Conservation (phyloP, 2,888 invertebrate species). For the Lucinisca nassula region DNA sequence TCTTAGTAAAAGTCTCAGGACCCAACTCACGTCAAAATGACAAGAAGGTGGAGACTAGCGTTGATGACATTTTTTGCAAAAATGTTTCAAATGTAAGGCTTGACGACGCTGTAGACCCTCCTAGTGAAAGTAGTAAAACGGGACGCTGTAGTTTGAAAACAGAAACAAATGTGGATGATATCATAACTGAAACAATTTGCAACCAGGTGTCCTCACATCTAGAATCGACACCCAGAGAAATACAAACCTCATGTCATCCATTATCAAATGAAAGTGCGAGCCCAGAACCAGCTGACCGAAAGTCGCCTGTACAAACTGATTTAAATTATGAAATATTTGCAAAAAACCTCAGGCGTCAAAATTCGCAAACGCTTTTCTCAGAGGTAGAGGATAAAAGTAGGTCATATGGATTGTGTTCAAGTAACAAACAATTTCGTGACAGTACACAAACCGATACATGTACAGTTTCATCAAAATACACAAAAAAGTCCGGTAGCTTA, state of each 20-base stretch:
- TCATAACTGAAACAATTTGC: neutral
- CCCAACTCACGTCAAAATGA: neutral
- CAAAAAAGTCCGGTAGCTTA: neutral
- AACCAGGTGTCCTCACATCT: neutral
- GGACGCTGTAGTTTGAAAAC: neutral
- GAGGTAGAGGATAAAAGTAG: neutral
- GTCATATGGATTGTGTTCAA: neutral
- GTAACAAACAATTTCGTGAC: neutral
- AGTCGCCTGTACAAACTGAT: neutral
- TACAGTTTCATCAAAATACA: neutral
- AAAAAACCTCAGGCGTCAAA: neutral
- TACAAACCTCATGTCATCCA: too few relatives aligned
- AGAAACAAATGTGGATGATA: slow-evolving; percentile 56
- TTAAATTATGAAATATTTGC: neutral
- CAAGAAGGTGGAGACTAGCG: slow-evolving; percentile 34
- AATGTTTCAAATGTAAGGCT: neutral
- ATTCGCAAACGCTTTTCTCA: neutral
- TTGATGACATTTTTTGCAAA: slow-evolving; percentile 38
- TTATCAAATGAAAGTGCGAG: too few relatives aligned
- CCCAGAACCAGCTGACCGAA: too few relatives aligned
- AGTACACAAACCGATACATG: neutral
- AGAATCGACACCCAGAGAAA: neutral
- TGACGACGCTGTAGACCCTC: neutral
- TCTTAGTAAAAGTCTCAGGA: neutral
- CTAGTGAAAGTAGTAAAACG: neutral